Evolutionary conservation across 2,797 vertebrate genomes (phyloP).

Genomic region (Capromys pilorides): DNA sequence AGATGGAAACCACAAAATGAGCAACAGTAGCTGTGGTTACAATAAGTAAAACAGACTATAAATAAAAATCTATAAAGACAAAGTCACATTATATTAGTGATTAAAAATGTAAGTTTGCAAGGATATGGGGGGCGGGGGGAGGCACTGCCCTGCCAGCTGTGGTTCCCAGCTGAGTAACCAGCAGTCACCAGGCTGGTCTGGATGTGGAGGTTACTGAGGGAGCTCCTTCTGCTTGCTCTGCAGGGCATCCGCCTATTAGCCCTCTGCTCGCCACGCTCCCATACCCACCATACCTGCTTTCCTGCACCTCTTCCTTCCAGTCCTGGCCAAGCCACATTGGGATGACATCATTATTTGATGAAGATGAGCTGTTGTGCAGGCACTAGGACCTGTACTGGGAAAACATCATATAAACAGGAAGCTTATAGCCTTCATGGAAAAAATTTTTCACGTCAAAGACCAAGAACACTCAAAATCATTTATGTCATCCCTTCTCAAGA

Average conservation of each 20-base stretch:
- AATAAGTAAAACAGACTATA: no score
- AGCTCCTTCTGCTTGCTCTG: not conserved
- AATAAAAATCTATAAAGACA: no score
- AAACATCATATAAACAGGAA: slow-evolving; percentile 96
- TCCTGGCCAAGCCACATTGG: not conserved
- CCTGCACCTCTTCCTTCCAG: not conserved
- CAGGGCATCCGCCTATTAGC: not conserved
- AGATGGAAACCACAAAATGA: no score
- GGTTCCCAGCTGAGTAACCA: no score
- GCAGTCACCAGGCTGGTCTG: not conserved
- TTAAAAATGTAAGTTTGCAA: no score
- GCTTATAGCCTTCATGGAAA: slow-evolving; percentile 97
- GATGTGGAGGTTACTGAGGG: not conserved
- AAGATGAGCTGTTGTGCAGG: not conserved
- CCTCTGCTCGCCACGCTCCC: no score
- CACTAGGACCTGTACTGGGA: slow-evolving; percentile 99
- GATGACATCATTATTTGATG: not conserved
- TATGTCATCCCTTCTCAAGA: slow-evolving; percentile 99
- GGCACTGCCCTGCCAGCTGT: no score
- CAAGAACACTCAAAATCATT: slow-evolving; percentile 98
- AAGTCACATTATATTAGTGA: no score
- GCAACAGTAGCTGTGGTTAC: no score
- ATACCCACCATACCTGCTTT: not conserved
- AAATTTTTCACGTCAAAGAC: slow-evolving; percentile 99
- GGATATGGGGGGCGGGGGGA: no score